These are phyloP conservation scores for Talpa occidentalis DNA, from an alignment of 2,113 vertebrate genomes.

Conservation along the genomic window DNA sequence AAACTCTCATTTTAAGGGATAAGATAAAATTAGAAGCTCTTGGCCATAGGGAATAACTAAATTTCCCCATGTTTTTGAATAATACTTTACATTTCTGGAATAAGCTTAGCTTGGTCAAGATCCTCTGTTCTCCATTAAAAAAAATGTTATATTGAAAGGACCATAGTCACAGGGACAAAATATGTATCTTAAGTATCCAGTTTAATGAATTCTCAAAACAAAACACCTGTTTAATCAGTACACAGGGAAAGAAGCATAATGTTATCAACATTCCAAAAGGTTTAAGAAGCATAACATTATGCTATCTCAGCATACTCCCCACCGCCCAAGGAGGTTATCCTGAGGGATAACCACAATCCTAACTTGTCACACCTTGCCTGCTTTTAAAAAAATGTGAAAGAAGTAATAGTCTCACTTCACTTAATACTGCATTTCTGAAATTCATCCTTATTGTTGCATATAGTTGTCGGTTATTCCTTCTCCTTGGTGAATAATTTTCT, in stretches of 20 bases:
- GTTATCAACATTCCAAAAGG: background rate
- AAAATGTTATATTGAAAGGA: conserved; percentile 3
- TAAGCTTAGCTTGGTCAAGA: background rate
- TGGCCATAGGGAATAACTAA: background rate
- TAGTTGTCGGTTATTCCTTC: background rate
- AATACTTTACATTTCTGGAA: background rate
- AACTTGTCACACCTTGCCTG: background rate
- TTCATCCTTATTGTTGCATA: background rate
- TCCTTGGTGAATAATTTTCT: background rate
- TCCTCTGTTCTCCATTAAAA: background rate
- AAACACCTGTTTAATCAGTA: background rate
- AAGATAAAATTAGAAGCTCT: background rate
- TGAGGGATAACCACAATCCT: background rate
- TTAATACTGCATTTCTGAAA: background rate
- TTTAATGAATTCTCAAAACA: background rate
- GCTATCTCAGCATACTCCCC: background rate
- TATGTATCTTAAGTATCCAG: background rate
- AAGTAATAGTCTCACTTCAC: background rate
- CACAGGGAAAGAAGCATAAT: background rate
- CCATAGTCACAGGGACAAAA: background rate
- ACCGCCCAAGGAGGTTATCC: background rate
- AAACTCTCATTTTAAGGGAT: conserved; percentile 8
- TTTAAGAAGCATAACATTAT: too few species aligned
- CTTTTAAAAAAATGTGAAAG: background rate
- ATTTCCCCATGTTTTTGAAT: background rate